These are phyloP conservation scores for Enteromius anoplus DNA, from an alignment of 2,797 vertebrate species.

Conservation along the genomic window DNA sequence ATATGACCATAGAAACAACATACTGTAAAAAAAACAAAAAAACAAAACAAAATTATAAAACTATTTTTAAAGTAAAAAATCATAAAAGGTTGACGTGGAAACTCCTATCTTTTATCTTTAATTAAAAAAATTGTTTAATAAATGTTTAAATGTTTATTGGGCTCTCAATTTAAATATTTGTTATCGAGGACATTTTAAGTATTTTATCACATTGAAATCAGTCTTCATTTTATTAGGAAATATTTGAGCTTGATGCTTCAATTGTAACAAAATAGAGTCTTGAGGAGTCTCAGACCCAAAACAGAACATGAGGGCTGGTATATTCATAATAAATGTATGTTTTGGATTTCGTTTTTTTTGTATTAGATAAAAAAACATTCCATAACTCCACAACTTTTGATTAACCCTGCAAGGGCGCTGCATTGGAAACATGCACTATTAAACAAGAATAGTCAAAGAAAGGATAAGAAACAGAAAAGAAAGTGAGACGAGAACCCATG, in stretches of 20 bases:
- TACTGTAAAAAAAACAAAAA: background rate
- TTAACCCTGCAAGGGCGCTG: conserved; percentile 10
- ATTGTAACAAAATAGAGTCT: too few relatives aligned
- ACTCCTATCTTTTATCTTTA: background rate
- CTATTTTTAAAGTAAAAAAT: background rate
- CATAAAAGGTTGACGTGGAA: background rate
- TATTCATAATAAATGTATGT: background rate
- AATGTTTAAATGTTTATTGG: background rate
- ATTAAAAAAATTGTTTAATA: background rate
- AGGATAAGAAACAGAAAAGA: conserved; percentile 18
- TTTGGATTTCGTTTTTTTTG: background rate
- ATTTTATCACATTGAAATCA: background rate
- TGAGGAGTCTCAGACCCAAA: background rate
- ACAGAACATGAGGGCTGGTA: conserved; percentile 2
- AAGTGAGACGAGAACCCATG: conserved; percentile 4
- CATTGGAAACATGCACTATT: conserved; percentile 37
- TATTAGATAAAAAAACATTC: background rate
- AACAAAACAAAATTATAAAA: background rate
- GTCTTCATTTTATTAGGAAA: background rate
- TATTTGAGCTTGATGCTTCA: background rate
- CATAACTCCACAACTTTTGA: background rate
- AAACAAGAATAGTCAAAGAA: conserved; percentile 18
- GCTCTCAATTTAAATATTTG: background rate
- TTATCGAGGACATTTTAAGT: background rate
- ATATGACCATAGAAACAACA: background rate